phyloP scores from a whole-genome alignment of 2,888 invertebrate genomes.

The Cryptophagus acutangulus region DNA sequence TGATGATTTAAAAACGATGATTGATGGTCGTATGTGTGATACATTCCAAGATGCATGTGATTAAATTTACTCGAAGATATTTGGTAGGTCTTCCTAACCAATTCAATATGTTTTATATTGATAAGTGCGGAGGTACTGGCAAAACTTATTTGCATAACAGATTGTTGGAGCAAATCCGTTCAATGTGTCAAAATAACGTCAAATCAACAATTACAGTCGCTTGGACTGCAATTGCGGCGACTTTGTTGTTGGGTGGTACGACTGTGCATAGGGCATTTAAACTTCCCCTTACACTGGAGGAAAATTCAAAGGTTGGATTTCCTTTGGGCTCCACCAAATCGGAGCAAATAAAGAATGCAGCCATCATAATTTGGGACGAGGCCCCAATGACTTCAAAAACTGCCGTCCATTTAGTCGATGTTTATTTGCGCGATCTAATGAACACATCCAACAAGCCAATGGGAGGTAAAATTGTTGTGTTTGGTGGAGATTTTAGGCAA shows the following conservation, averaged over 20 bases:
- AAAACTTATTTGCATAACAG: too few species aligned
- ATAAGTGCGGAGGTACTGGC: too few species aligned
- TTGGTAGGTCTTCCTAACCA: too few species aligned
- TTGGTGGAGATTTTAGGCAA: constrained; percentile 27
- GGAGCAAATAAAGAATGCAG: not conserved
- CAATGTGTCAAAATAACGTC: too few species aligned
- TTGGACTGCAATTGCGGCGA: constrained; percentile 37
- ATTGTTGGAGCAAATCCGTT: too few species aligned
- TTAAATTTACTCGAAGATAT: too few species aligned
- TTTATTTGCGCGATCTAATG: constrained; percentile 15
- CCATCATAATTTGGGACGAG: constrained; percentile 22
- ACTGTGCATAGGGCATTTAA: constrained; percentile 40
- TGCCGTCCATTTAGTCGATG: constrained; percentile 16
- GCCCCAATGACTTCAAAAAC: constrained; percentile 17
- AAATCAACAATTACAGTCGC: too few species aligned
- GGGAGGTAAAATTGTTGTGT: constrained; percentile 20
- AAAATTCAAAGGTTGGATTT: constrained; percentile 6
- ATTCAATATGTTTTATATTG: too few species aligned
- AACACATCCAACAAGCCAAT: constrained; percentile 6
- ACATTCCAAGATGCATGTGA: too few species aligned
- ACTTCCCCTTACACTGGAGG: constrained; percentile 24
- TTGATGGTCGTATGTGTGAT: too few species aligned
- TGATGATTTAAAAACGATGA: too few species aligned
- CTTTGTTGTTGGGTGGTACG: constrained; percentile 35
- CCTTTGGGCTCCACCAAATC: constrained; percentile 2